Evolutionary conservation across 2,797 vertebrate species (phyloP), one percentile per base, ranked within the genome.

Genomic region (Poecilia picta): DNA sequence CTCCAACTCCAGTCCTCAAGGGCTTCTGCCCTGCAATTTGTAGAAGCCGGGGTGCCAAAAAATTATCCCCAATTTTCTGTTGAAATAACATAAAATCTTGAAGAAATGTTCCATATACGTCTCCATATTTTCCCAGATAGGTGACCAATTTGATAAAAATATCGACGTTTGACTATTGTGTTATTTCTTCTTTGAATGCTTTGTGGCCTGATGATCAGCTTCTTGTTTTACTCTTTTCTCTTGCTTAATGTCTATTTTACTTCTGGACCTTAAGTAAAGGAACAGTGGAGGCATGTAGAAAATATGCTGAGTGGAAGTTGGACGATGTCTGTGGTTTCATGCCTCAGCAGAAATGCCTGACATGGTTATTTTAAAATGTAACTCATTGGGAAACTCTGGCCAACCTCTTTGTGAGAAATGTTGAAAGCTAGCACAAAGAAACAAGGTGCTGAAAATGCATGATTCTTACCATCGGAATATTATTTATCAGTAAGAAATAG

Each of bases 321-420:
- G 62, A 76, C 36, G 25, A 70, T n/a, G 64, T 31, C 13, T 43
- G 76, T 18, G n/a, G 76, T 77, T 71, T 43, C 31, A 28, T 51
- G 62, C 31, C 47, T 76, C 33, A 41, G 51, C 64, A 33, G 49
- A 49, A 57, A 28, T 2, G 10, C 7, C 23, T 36, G 4, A 1
- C n/a, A 39, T 18, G 59, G 59, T 71, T 66, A 33, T 62, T 78
- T 80, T 66, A 20, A 72, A 66, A 83, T 45, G 18, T n/a, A 18
- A 20, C 77, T 76, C 18, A 47, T 33, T 8, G 49, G 53, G 16
- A 18, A 59, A 43, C 20, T 53, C 39, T 57, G 39, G 20, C 55
- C 23, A 15, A 23, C 41, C 41, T 23, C 57, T 23, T 18, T 45
- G 15, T 8, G 4, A 72, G n/a, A 15, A 70, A 47, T 43, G 64